phyloP scores from a whole-genome alignment of 2,888 invertebrate genomes.

The Meteorus cinctellus region DNA sequence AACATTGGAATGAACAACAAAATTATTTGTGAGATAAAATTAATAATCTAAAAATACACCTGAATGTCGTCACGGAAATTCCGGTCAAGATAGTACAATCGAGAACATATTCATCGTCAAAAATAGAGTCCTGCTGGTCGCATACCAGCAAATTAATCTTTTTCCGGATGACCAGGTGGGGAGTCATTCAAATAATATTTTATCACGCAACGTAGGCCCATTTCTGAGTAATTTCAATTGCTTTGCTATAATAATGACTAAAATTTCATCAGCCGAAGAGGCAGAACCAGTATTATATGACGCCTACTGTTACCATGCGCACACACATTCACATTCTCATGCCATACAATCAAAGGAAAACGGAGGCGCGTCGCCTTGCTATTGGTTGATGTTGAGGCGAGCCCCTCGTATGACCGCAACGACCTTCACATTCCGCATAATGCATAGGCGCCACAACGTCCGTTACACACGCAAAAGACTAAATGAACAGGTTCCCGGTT shows the following conservation, averaged over 20 bases:
- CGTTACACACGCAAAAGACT: constrained; percentile 1
- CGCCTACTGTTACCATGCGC: constrained; percentile 3
- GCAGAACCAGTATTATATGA: background rate
- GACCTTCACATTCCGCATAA: constrained; percentile 62
- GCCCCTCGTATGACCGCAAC: constrained; percentile 62
- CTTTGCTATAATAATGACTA: constrained; percentile 6
- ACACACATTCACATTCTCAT: constrained; percentile 13
- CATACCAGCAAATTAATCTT: too few relatives aligned
- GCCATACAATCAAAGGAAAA: constrained; percentile 11
- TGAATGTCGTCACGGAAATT: too few relatives aligned
- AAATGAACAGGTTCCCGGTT: background rate
- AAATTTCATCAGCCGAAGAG: constrained; percentile 25
- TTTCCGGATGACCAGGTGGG: too few relatives aligned
- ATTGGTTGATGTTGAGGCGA: constrained; percentile 62
- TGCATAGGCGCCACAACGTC: constrained; percentile 22
- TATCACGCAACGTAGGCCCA: background rate
- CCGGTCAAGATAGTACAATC: too few relatives aligned
- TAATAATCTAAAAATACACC: too few relatives aligned
- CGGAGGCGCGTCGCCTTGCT: constrained; percentile 43
- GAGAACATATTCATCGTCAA: too few relatives aligned
- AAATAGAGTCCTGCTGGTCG: too few relatives aligned
- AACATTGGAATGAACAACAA: too few relatives aligned
- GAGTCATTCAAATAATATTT: background rate
- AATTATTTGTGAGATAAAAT: too few relatives aligned
- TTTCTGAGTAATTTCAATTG: background rate